Conservation (phyloP, 2,113 vertebrate genomes). For the Ifrita kowaldi region DNA sequence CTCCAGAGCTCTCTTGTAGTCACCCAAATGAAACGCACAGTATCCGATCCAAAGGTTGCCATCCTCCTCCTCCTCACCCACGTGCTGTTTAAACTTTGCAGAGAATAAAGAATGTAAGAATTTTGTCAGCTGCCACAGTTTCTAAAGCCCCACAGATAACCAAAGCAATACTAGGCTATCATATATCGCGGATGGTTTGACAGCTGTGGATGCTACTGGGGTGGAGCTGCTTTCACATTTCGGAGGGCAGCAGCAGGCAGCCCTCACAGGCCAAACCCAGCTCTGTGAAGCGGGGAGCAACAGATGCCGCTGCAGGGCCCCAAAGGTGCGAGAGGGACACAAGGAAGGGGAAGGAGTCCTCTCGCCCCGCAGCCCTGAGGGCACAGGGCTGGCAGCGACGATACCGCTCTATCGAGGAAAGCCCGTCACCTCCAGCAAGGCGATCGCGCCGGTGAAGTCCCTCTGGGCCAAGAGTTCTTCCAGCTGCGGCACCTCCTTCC, state of each 20-base stretch:
- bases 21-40: slow-evolving; percentile 92
- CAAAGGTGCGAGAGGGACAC: neutral
- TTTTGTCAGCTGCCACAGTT: neutral
- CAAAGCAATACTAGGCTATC: neutral
- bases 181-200: neutral
- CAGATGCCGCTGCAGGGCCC: neutral
- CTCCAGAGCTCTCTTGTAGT: slow-evolving; percentile 92
- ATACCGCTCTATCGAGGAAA: neutral
- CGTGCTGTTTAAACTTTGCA: slow-evolving; percentile 88
- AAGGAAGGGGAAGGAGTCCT: neutral
- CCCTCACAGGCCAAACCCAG: neutral
- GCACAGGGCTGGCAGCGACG: neutral
- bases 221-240: neutral
- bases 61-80: slow-evolving; percentile 83
- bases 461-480: slow-evolving; percentile 86
- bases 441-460: slow-evolving; percentile 91
- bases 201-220: neutral
- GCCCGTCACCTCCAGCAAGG: slow-evolving; percentile 85
- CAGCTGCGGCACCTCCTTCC: slow-evolving; percentile 80
- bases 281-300: neutral
- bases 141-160: neutral
- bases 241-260: neutral
- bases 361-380: neutral
- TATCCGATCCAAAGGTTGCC: slow-evolving; percentile 89
- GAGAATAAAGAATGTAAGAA: neutral